Evolutionary conservation across 2,113 vertebrate genomes (phyloP), one percentile per base, ranked within the genome.

Genomic region (Tetrao urogallus): DNA sequence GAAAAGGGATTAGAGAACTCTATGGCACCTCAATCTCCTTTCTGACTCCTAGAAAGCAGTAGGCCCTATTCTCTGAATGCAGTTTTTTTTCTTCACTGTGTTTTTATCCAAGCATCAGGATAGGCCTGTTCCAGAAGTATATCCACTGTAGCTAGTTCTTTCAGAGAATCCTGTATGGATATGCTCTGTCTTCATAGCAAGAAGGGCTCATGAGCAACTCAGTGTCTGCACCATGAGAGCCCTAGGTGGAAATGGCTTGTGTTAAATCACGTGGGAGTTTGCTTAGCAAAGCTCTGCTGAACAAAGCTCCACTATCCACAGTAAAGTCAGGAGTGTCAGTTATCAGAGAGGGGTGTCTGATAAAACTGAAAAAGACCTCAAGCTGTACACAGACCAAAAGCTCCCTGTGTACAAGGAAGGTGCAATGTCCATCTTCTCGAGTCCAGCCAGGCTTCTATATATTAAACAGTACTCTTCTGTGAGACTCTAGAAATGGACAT

Each of bases 161-260:
- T 65, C 43, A 66, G 47, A 34, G 64, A 25, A 28, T 65, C 45
- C 28, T 34, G 0, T 66, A 3, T 42, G 61, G 17, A 8, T 48
- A 40, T 57, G 48, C 78, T 69, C 61, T 61, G 3, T 45, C 65
- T 63, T 47, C 13, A 1, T 11, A 56, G 40, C 47, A 71, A 54
- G 34, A 73, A 34, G 14, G 34, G 2, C 42, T 58, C 0, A 0
- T 50, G 65, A 30, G 11, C 25, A 34, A 5, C 27, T 54, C 52
- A 47, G 21, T 3, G 0, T 11, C 7, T 18, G 28, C 27, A 24
- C 63, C 15, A 1, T 1, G 0, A 38, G 38, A 38, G 10, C 34
- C 30, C 27, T 30, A 2, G 1, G 2, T 57, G 50, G 75, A 40
- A 86, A 4, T 24, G 52, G 16, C 47, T n/a, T 67, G 2, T 86